phyloP scores from a whole-genome alignment of 2,888 invertebrate genomes.

The Pseudoips prasinana region DNA sequence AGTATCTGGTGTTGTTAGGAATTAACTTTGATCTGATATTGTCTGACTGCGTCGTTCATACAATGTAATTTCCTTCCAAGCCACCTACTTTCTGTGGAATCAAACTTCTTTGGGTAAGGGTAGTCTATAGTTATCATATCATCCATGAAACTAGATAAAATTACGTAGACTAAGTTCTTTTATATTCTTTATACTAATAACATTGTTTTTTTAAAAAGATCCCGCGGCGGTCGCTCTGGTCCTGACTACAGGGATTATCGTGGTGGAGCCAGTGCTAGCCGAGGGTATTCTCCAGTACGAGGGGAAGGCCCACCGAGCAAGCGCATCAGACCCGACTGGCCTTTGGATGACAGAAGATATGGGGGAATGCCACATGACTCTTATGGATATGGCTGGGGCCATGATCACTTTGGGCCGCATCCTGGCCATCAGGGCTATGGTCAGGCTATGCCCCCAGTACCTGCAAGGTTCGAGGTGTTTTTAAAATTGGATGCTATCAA shows the following conservation, averaged over 20 bases:
- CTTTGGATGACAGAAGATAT: constrained; percentile 74
- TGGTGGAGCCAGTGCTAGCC: constrained; percentile 84
- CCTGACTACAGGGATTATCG: constrained; percentile 91
- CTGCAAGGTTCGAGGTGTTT: constrained; percentile 58
- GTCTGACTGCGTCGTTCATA: too few species aligned
- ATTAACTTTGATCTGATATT: too few species aligned
- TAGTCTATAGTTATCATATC: background rate
- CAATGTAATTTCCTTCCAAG: background rate
- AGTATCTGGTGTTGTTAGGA: too few species aligned
- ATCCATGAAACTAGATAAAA: too few species aligned
- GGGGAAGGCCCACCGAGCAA: constrained; percentile 90
- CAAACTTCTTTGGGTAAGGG: background rate
- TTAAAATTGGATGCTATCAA: background rate
- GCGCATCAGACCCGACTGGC: constrained; percentile 89
- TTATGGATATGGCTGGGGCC: constrained; percentile 79
- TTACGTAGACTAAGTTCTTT: too few species aligned
- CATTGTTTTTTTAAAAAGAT: constrained; percentile 35
- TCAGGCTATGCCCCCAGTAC: constrained; percentile 78
- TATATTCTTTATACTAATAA: too few species aligned
- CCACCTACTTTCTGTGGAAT: background rate
- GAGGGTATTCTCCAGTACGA: constrained; percentile 89
- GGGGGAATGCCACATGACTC: constrained; percentile 77
- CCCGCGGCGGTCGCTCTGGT: constrained; percentile 86
- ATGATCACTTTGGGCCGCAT: constrained; percentile 80
- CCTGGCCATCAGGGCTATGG: constrained; percentile 84